Conservation (phyloP, 1,140 invertebrate species). For the Megalonaias nervosa region DNA sequence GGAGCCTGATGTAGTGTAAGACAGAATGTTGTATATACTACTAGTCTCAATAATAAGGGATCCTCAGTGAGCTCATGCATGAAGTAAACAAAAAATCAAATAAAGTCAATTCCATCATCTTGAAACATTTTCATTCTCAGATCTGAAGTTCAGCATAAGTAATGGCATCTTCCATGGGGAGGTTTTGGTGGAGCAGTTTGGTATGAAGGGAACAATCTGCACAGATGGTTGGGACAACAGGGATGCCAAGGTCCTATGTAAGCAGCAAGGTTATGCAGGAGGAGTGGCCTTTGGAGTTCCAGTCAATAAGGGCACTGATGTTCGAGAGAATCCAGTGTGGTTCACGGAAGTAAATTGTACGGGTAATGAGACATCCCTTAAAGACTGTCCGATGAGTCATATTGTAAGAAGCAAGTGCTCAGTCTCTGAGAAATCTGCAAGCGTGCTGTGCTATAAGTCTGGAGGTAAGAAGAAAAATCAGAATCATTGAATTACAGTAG, state of each 20-base stretch:
- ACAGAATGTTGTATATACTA: too few species aligned
- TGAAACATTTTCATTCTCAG: constrained; percentile 31
- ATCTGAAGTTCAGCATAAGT: constrained; percentile 39
- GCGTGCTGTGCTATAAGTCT: constrained; percentile 55
- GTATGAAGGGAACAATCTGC: constrained; percentile 53
- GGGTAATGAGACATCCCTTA: constrained; percentile 31
- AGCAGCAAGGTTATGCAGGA: constrained; percentile 40
- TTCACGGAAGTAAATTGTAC: constrained; percentile 45
- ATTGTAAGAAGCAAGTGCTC: constrained; percentile 42
- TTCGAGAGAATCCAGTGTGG: constrained; percentile 43
- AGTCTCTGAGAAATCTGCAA: constrained; percentile 46
- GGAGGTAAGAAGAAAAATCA: constrained; percentile 37
- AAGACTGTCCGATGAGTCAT: constrained; percentile 39
- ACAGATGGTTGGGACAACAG: constrained; percentile 46
- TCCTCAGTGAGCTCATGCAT: neutral
- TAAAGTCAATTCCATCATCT: neutral
- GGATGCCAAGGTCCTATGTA: constrained; percentile 54
- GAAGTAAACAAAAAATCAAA: neutral
- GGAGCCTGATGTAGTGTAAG: too few species aligned
- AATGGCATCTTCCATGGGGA: constrained; percentile 41
- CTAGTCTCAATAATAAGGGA: neutral
- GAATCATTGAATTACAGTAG: too few species aligned
- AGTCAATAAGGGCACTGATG: constrained; percentile 20
- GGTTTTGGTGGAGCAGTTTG: constrained; percentile 45
- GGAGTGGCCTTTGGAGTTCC: constrained; percentile 50